phyloP scores from a whole-genome alignment of 2,113 vertebrate species.

The Salvelinus alpinus region DNA sequence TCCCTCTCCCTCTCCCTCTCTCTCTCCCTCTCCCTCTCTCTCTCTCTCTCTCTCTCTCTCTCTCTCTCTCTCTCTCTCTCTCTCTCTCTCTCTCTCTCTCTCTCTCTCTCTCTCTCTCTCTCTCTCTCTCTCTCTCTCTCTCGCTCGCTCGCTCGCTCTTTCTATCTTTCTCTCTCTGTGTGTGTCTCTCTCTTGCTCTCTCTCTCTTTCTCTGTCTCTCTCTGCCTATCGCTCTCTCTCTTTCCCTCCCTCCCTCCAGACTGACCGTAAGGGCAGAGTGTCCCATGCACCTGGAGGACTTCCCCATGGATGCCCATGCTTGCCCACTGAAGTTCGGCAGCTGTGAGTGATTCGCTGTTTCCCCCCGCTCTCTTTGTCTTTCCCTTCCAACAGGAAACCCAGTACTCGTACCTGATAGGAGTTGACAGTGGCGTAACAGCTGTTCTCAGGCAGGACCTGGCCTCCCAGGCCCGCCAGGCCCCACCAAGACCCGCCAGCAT shows the following conservation, averaged over 20 bases:
- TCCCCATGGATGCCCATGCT: slow-evolving; percentile 82
- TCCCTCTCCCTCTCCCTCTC: no score
- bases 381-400: slow-evolving; percentile 22
- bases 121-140: neutral
- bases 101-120: neutral
- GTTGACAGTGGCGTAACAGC: slow-evolving; percentile 45
- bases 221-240: neutral
- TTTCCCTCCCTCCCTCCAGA: slow-evolving; percentile 49
- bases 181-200: neutral
- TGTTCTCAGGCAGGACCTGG: slow-evolving; percentile 47
- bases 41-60: neutral
- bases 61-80: neutral
- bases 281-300: slow-evolving; percentile 83
- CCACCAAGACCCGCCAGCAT: slow-evolving; percentile 41
- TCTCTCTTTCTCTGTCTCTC: no score
- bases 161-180: slow-evolving; percentile 6
- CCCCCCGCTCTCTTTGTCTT: slow-evolving; percentile 1
- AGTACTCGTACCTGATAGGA: slow-evolving; percentile 30
- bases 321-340: slow-evolving; percentile 83
- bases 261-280: slow-evolving; percentile 81
- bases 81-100: neutral
- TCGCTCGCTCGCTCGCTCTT: neutral
- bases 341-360: slow-evolving; percentile 68
- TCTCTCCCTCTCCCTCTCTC: neutral
- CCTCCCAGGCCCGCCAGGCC: slow-evolving; percentile 13